Evolutionary conservation across 2,797 vertebrate genomes (phyloP).

Genomic region (Helostoma temminkii): DNA sequence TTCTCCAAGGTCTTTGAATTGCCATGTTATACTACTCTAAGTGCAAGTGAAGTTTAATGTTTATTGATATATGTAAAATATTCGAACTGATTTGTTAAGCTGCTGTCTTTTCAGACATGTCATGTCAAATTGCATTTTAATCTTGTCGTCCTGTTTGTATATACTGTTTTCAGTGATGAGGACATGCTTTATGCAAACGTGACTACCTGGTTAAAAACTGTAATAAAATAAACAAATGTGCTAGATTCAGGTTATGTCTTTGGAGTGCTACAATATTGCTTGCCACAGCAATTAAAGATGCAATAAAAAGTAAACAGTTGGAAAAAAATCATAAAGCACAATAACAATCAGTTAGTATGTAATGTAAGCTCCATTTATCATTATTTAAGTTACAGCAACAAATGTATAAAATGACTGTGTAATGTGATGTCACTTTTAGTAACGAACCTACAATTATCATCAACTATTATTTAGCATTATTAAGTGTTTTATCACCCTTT

Average conservation of each 20-base stretch:
- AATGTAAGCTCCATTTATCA: too few relatives aligned
- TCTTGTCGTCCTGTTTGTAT: not conserved
- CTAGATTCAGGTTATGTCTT: not conserved
- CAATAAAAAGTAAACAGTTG: not conserved
- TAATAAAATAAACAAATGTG: not conserved
- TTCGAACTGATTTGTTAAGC: conserved; percentile 6
- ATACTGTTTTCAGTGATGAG: not conserved
- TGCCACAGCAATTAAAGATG: conserved; percentile 4
- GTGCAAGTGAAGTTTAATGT: conserved; percentile 21
- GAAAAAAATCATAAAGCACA: too few relatives aligned
- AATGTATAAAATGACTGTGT: too few relatives aligned
- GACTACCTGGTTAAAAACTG: not conserved
- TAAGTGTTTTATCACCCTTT: too few relatives aligned
- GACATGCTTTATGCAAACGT: not conserved
- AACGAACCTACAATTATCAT: too few relatives aligned
- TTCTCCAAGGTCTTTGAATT: conserved; percentile 13
- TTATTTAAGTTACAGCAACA: too few relatives aligned
- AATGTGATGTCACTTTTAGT: too few relatives aligned
- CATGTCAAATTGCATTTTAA: not conserved
- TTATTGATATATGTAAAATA: conserved; percentile 17
- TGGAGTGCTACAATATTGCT: not conserved
- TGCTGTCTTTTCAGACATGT: not conserved
- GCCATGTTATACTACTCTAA: conserved; percentile 9
- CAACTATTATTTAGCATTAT: too few relatives aligned
- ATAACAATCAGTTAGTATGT: too few relatives aligned